Base-by-base conservation (phyloP, 2,113 vertebrate genomes). In the Clarias gariepinus region DNA sequence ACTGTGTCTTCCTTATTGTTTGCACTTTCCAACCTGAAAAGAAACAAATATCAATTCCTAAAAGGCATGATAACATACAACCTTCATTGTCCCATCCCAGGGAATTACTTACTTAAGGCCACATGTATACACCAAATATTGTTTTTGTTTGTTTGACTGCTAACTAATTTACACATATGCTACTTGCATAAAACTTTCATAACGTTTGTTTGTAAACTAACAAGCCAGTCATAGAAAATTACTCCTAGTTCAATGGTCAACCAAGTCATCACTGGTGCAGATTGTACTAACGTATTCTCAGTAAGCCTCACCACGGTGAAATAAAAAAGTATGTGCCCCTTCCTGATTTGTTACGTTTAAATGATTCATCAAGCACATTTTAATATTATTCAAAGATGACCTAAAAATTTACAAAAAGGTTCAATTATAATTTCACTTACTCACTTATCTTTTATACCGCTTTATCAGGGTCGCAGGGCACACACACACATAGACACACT, bases 1-100 rank as follows among this genome's bases (percentile, higher is more conserved):
- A 95, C 94, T 89, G 98, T 96, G 92, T 97, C 97, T 87, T 97
- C 97, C 93, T 96, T 94, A 83, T 90, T 92, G 68, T 87, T 71
- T 41, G 60, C 9, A 19, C 86, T 90, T 57, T 94, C 93, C 16
- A 88, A 91, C 89, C 94, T 95, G 92, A 55, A 71, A 77, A 57
- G 64, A 87, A 79, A 64, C 53, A 41, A 36, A 19, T 12, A 3
- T 23, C n/a, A 41, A 74, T 76, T 76, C 12, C 33, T 74, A 13
- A 21, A 64, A 61, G 10, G 8, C 52, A 30, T 69, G 3, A 52
- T 53, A 74, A 47, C 0, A 1, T 13, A 53, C 71, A 69, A 57
- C 64, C 4, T 41, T 41, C 21, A 82, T 47, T 68, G 61, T 30
- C 9, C 41, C 25, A 64, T 30, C 9, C 41, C 25, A 82, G 15